Evolutionary conservation across 2,797 vertebrate species (phyloP), one percentile per base, ranked within the genome.

Genomic region (Tapera naevia): DNA sequence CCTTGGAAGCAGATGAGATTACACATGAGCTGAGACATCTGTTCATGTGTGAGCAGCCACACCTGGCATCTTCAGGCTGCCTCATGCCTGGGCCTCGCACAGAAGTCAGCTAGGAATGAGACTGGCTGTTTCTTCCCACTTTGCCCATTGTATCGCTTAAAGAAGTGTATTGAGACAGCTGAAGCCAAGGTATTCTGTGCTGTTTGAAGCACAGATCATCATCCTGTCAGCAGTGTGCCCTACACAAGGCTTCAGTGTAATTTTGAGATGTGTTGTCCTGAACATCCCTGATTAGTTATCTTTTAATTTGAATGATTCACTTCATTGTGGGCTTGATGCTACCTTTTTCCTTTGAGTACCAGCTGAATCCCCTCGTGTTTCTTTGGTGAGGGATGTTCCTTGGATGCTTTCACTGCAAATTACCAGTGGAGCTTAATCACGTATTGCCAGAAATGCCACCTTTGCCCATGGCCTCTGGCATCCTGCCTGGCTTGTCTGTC

Each of bases 1-100:
- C 53, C 24, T 86, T 91, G 89, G 80, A 94, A 95, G 76, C 69
- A 65, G 93, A 92, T 50, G 76, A 76, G 80, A 92, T 94, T 91
- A 84, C 70, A 60, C 61, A 61, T 15, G 46, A 91, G 11, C 0
- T 0, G 45, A 89, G 89, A 92, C 89, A 95, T 96, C 75, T 96
- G 91, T 84, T 73, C 64, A 43, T 91, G 75, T 74, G 80, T 64
- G 66, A 94, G 87, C 80, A 93, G 70, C 61, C 94, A 94, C 95
- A 96, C 91, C 95, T 93, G 91, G 91, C 0, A 0, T 75, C 88
- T 92, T 72, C 80, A 65, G 62, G 60, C 83, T 94, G 86, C 73
- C n/a, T 93, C 80, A 30, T 45, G 80, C 66, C 73, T 11, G 1
- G 25, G 21, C 15, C 8, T 78, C 37, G 25, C 21, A 35, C 2